Evolutionary conservation across 2,113 vertebrate genomes (phyloP).

Genomic region (Agapornis roseicollis): DNA sequence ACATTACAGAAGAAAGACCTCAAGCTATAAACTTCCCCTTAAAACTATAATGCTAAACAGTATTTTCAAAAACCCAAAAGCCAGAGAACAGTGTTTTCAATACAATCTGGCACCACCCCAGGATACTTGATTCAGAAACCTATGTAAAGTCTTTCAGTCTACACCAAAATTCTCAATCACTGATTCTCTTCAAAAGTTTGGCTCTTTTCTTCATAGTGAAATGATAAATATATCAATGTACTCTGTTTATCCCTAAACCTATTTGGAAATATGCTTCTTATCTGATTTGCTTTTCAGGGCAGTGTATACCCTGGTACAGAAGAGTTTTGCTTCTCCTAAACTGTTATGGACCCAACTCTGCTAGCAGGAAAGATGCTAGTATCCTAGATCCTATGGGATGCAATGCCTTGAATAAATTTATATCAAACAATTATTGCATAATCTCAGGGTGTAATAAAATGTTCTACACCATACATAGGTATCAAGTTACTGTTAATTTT

Average conservation of each 20-base stretch:
- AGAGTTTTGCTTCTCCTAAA: background rate
- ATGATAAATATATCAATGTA: slow-evolving; percentile 33
- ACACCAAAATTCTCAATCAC: background rate
- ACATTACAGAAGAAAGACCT: background rate
- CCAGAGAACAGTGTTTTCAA: background rate
- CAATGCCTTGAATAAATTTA: slow-evolving; percentile 46
- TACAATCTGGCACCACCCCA: background rate
- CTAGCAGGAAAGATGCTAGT: slow-evolving; percentile 23
- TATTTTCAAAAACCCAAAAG: slow-evolving; percentile 8
- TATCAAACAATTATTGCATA: slow-evolving; percentile 75
- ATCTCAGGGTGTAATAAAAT: slow-evolving; percentile 30
- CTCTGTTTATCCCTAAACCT: slow-evolving; percentile 48
- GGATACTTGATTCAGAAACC: background rate
- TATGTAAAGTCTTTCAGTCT: background rate
- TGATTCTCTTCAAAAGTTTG: background rate
- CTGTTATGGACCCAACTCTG: background rate
- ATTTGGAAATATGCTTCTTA: slow-evolving; percentile 65
- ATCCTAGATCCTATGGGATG: slow-evolving; percentile 27
- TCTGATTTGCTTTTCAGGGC: slow-evolving; percentile 7
- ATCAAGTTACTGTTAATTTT: background rate
- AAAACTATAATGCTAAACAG: slow-evolving; percentile 7
- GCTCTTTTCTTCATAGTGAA: slow-evolving; percentile 4
- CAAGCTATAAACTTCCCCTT: background rate
- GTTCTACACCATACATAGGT: background rate
- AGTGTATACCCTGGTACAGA: background rate